Conservation (phyloP, 2,888 invertebrate species). For the Eubasilissa splendida region DNA sequence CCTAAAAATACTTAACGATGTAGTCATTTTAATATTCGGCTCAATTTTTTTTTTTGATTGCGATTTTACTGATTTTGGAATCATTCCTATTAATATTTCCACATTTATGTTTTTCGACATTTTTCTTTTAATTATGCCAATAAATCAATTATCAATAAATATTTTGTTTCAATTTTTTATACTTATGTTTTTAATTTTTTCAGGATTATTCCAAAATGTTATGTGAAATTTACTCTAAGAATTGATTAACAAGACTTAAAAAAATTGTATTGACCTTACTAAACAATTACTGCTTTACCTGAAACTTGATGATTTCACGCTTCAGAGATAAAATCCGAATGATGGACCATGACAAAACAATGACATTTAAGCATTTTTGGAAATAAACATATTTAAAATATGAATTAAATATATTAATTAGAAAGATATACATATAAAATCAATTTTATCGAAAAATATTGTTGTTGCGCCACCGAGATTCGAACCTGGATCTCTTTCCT, state of each 20-base stretch:
- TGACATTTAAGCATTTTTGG: too few species aligned
- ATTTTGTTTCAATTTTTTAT: not conserved
- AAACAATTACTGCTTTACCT: not conserved
- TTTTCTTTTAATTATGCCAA: slow-evolving; percentile 30
- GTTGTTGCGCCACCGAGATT: too few species aligned
- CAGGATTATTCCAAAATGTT: not conserved
- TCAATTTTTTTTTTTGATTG: slow-evolving; percentile 19
- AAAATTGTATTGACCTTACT: not conserved
- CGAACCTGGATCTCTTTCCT: too few species aligned
- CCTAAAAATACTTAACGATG: not conserved
- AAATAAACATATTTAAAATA: too few species aligned
- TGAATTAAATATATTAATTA: too few species aligned
- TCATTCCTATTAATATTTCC: slow-evolving; percentile 16
- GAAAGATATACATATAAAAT: too few species aligned
- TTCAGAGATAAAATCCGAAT: too few species aligned
- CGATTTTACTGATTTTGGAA: slow-evolving; percentile 14
- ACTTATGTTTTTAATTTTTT: not conserved
- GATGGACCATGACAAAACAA: too few species aligned
- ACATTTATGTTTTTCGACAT: slow-evolving; percentile 10
- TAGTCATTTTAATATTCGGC: not conserved
- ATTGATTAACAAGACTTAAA: not conserved
- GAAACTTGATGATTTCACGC: too few species aligned
- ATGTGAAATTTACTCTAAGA: not conserved
- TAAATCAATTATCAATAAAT: slow-evolving; percentile 25
- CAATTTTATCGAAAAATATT: too few species aligned